These are phyloP conservation scores for Drosophila arizonae DNA, from an alignment of 1,140 invertebrate genomes.

Conservation along the genomic window DNA sequence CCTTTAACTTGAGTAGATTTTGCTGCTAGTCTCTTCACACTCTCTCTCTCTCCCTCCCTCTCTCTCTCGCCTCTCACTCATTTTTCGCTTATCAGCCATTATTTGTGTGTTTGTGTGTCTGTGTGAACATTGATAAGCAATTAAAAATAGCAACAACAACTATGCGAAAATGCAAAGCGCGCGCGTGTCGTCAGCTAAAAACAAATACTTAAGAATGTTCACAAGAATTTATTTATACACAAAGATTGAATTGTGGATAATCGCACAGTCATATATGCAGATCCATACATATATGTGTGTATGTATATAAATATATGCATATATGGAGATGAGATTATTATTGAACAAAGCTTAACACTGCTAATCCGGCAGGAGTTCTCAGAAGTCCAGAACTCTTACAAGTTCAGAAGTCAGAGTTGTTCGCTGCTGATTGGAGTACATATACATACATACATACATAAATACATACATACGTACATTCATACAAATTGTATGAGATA, in stretches of 20 bases:
- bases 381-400: too few species aligned
- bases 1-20: conserved; percentile 15
- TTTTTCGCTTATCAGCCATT: conserved; percentile 31
- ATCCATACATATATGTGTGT: neutral
- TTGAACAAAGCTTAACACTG: too few species aligned
- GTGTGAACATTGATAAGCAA: conserved; percentile 39
- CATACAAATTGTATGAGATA: neutral
- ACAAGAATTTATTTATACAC: neutral
- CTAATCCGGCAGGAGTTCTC: too few species aligned
- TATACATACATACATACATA: neutral
- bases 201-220: conserved; percentile 15
- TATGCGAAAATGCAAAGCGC: conserved; percentile 16
- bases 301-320: neutral
- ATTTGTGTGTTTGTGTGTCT: conserved; percentile 1
- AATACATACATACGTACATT: neutral
- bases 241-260: too few species aligned
- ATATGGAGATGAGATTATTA: neutral
- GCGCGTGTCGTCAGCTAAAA: conserved; percentile 22
- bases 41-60: neutral
- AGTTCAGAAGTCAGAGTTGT: too few species aligned
- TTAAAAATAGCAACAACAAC: conserved; percentile 50
- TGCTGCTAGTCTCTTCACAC: neutral
- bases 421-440: too few species aligned
- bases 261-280: neutral
- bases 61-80: too few species aligned